phyloP scores from a whole-genome alignment of 2,888 invertebrate species.

The Spisula subtruncata region DNA sequence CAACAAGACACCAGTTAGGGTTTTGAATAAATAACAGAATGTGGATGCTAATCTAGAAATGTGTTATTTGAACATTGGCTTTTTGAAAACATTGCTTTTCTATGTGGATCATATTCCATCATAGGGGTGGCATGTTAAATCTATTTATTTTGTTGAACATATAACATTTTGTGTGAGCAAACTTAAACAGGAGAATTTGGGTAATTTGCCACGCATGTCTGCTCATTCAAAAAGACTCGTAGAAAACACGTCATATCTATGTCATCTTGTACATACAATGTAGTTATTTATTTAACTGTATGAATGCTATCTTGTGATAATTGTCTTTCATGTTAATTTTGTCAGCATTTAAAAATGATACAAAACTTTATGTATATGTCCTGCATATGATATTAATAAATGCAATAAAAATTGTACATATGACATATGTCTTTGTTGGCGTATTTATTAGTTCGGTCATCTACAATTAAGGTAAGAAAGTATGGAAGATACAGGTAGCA shows the following conservation, averaged over 20 bases:
- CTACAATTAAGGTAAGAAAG: too few relatives aligned
- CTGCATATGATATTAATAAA: slow-evolving; percentile 10
- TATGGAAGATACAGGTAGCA: too few relatives aligned
- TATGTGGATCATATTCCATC: background rate
- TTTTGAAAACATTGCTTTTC: background rate
- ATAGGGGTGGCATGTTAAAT: too few relatives aligned
- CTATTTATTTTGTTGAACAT: background rate
- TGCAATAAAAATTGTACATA: slow-evolving; percentile 12
- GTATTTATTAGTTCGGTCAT: too few relatives aligned
- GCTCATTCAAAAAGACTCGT: background rate
- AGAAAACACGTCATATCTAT: background rate
- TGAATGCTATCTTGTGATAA: slow-evolving; percentile 25
- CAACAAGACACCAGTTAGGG: too few relatives aligned
- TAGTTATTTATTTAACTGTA: too few relatives aligned
- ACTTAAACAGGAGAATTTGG: background rate
- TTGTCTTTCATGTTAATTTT: slow-evolving; percentile 43
- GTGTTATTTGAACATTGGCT: too few relatives aligned
- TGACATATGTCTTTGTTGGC: too few relatives aligned
- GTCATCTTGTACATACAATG: background rate
- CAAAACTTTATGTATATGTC: background rate
- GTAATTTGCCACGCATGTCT: background rate
- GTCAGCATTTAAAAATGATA: slow-evolving; percentile 39
- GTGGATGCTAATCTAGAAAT: too few relatives aligned
- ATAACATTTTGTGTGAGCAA: background rate
- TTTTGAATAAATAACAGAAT: too few relatives aligned